Evolutionary conservation across 2,797 vertebrate species (phyloP).

Genomic region (Mus minutoides): DNA sequence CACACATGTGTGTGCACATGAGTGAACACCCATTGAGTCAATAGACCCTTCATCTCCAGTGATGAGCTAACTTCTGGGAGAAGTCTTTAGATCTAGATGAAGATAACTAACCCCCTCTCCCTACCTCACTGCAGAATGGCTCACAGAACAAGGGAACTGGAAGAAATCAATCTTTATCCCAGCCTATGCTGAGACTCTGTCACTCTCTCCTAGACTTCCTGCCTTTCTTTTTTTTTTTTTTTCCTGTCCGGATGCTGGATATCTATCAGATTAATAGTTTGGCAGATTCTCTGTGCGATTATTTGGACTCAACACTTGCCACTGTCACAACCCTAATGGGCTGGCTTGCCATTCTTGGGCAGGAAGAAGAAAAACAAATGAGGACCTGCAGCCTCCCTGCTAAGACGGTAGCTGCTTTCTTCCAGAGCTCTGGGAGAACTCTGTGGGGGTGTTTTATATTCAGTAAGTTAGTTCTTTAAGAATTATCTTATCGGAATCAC

Average conservation of each 20-base stretch:
- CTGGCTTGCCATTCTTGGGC: background rate
- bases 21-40: background rate
- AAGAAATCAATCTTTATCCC: background rate
- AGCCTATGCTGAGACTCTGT: background rate
- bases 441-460: background rate
- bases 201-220: background rate
- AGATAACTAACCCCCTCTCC: background rate
- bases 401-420: background rate
- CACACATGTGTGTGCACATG: background rate
- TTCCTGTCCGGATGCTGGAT: background rate
- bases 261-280: background rate
- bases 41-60: background rate
- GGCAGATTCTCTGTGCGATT: background rate
- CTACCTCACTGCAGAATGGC: background rate
- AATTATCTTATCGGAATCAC: background rate
- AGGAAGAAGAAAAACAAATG: background rate
- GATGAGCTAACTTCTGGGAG: background rate
- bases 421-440: background rate
- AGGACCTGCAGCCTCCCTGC: background rate
- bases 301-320: background rate
- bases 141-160: background rate
- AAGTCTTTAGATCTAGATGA: constrained; percentile 2
- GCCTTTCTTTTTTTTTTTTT: background rate
- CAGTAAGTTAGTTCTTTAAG: constrained; percentile 40
- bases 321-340: background rate